These are phyloP conservation scores for Crypturellus undulatus DNA, from an alignment of 2,113 vertebrate species.

Conservation along the genomic window DNA sequence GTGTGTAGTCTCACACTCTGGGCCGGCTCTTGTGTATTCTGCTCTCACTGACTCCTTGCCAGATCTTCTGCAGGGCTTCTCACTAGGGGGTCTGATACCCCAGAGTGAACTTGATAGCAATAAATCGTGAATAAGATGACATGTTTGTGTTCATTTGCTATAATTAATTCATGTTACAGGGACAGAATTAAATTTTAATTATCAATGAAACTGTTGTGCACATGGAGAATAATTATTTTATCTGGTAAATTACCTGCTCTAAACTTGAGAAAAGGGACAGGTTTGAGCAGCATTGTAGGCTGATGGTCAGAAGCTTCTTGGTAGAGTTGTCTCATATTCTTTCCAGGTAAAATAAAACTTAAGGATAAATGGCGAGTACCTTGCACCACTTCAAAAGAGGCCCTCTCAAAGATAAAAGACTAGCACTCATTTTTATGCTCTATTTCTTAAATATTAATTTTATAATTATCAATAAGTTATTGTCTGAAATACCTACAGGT, in stretches of 20 bases:
- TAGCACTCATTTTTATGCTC: no score
- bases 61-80: no score
- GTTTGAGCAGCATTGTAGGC: not conserved
- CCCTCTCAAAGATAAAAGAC: not conserved
- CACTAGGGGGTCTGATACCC: not conserved
- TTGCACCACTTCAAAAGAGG: not conserved
- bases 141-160: not conserved
- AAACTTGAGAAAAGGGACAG: not conserved
- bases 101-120: not conserved
- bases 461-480: not conserved
- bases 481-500: not conserved
- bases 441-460: not conserved
- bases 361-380: not conserved
- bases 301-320: not conserved
- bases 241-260: not conserved
- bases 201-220: not conserved
- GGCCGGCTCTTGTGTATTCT: no score
- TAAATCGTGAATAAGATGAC: not conserved
- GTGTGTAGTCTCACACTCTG: no score
- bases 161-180: not conserved
- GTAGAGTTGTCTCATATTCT: no score
- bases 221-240: not conserved
- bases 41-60: no score
- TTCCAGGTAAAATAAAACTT: not conserved
- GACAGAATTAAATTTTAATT: not conserved